Percentiles rank a stretch among this genome's conserved stretches.
Conservation (phyloP, 2,797 vertebrate species). For the Pampus argenteus region DNA sequence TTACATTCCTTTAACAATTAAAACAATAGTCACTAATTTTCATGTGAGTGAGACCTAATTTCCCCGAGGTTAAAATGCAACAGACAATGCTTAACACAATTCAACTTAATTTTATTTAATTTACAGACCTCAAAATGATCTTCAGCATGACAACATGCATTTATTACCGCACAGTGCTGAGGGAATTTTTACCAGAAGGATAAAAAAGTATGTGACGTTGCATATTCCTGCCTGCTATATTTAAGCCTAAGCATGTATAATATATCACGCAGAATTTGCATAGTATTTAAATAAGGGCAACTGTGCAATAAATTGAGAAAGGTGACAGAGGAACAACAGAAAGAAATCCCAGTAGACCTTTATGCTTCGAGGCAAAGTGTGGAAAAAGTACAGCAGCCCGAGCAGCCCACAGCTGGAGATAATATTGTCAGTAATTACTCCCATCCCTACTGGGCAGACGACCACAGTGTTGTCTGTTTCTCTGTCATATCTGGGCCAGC, state of each 20-base stretch:
- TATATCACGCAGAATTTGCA: slow-evolving; percentile 46
- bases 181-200: slow-evolving; percentile 27
- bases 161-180: slow-evolving; percentile 25
- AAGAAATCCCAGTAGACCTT: slow-evolving; percentile 65
- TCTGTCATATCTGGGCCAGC: slow-evolving; percentile 79
- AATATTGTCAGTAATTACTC: slow-evolving; percentile 82
- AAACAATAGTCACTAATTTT: slow-evolving; percentile 45
- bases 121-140: slow-evolving; percentile 53
- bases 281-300: slow-evolving; percentile 46
- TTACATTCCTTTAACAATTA: slow-evolving; percentile 46
- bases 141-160: slow-evolving; percentile 39
- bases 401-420: slow-evolving; percentile 77
- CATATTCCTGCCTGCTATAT: slow-evolving; percentile 39
- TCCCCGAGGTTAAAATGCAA: slow-evolving; percentile 53
- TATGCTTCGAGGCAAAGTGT: slow-evolving; percentile 50
- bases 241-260: slow-evolving; percentile 45
- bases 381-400: slow-evolving; percentile 61
- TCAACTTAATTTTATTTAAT: slow-evolving; percentile 58
- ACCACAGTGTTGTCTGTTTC: slow-evolving; percentile 72
- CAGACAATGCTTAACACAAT: slow-evolving; percentile 59
- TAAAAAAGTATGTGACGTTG: slow-evolving; percentile 46
- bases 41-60: slow-evolving; percentile 44
- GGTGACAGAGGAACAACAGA: slow-evolving; percentile 47
- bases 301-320: slow-evolving; percentile 64
- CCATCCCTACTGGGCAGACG: slow-evolving; percentile 74